Evolutionary conservation across 2,113 vertebrate genomes (phyloP), one percentile per base, ranked within the genome.

Genomic region (Pluvianellus socialis): DNA sequence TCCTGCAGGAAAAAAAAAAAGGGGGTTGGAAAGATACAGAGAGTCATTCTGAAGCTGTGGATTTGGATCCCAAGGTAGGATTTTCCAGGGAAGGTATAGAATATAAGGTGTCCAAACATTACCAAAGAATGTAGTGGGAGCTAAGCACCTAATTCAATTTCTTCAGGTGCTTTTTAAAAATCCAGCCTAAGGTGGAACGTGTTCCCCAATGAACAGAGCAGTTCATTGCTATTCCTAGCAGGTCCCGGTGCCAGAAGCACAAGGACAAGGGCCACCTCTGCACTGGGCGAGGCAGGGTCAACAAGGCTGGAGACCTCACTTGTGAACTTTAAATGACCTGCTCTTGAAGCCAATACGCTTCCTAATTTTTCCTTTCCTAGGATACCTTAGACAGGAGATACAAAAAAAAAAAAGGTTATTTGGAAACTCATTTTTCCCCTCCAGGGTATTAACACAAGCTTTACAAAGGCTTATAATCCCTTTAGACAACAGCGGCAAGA

Each of bases 391-490:
- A 86, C 72, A 96, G 68, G 84, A 96, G 85, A 92, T 90, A 81
- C 55, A 70, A n/a, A 44, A 44, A 44, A 44, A 66, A 61, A 52
- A 96, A 97, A 88, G 28, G 66, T 94, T 96, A 76, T 97, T 97
- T 95, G 85, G 85, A 93, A 97, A 97, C 89, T 94, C 71, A 90
- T 98, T 97, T 94, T 94, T 83, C 71, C 89, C 77, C 92, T 93
- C 94, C 85, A 92, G 86, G 86, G 94, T 95, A 97, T 98, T 98
- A 97, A 97, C 96, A 94, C 85, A 86, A 86, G 92, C 91, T 73
- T 98, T 97, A 95, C 68, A 96, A 98, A 97, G 94, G 83, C 97
- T 97, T 94, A 82, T 96, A 97, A 98, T 98, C 94, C 93, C 95
- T 90, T 98, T 93, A 97, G 96, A 97, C 92, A 95, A 96, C 90